Evolutionary conservation across 2,113 vertebrate species (phyloP).

Genomic region (Ariopsis seemanni): DNA sequence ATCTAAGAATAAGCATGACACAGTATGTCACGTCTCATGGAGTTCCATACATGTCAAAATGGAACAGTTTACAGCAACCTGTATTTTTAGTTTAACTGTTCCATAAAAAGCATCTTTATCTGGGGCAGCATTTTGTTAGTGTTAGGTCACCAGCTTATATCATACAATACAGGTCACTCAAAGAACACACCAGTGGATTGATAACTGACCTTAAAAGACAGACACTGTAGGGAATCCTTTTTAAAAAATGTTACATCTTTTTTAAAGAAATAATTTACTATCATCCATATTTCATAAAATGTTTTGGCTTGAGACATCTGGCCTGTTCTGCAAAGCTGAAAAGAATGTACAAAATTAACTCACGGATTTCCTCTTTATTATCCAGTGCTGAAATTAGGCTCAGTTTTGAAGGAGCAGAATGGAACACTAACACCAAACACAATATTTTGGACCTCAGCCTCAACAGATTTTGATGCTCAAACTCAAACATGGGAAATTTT

Average conservation of each 20-base stretch:
- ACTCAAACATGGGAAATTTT: background rate
- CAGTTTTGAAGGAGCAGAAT: background rate
- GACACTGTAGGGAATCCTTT: background rate
- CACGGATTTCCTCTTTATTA: background rate
- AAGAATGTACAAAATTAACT: background rate
- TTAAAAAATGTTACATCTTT: background rate
- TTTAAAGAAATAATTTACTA: background rate
- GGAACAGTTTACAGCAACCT: constrained; percentile 53
- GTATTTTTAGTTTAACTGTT: constrained; percentile 65
- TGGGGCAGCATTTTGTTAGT: constrained; percentile 49
- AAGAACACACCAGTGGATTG: background rate
- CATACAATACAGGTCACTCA: background rate
- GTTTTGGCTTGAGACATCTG: background rate
- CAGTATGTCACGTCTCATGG: constrained; percentile 49
- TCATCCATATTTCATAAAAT: background rate
- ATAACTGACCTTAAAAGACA: background rate
- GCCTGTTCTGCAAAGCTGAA: background rate
- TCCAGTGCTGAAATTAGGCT: background rate
- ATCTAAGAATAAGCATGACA: constrained; percentile 57
- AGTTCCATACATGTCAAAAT: constrained; percentile 64
- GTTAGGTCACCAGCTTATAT: background rate
- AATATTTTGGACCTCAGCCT: background rate
- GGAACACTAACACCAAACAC: background rate
- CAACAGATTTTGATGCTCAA: background rate
- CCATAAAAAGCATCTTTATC: constrained; percentile 66